Base-by-base conservation (phyloP, 2,113 vertebrate species). In the Tauraco erythrolophus region DNA sequence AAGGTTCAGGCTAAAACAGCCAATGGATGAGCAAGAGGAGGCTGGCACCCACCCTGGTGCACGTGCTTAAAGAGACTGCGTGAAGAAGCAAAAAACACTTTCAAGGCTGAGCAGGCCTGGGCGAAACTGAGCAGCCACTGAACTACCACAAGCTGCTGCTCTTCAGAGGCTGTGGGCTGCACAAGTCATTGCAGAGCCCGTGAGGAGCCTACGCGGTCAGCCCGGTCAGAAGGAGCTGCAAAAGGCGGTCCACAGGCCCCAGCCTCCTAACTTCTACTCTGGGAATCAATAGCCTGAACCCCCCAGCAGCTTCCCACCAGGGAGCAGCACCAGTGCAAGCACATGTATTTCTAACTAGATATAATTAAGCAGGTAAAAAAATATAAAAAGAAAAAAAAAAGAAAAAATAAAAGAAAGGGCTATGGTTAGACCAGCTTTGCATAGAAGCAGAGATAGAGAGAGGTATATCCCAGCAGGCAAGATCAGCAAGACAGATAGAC, bases 41-140 rank as follows among this genome's bases (percentile, higher is more conserved):
- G 18, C 25, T 85, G 64, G 37, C 4, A 10, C 48, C 66, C 53
- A 72, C 39, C 39, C 37, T 53, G 27, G 15, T 11, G 19, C 14
- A 3, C 43, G 37, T 69, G 65, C 27, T 83, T 56, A 39, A 62
- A 56, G 53, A 79, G 22, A 41, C 54, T 88, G 24, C 33, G 66
- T 62, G 65, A 80, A 90, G 50, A 80, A 80, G 18, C 9, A 43
- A 94, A 89, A 92, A 60, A 61, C 53, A 83, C 31, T 80, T 85
- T 50, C 76, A 92, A 85, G 53, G 9, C n/a, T 70, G 58, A 90
- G 71, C 78, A 97, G 85, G 88, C 75, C 75, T 76, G 68, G 84
- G 79, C 92, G 93, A 88, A 95, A 93, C 72, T 6, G 1, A 93
- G 56, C 39, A 94, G 41, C 33, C 39, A 39, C 62, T 65, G 89